These are phyloP conservation scores for Pocillopora damicornis DNA, from an alignment of 64 coral and sea anemone species.

Conservation along the genomic window DNA sequence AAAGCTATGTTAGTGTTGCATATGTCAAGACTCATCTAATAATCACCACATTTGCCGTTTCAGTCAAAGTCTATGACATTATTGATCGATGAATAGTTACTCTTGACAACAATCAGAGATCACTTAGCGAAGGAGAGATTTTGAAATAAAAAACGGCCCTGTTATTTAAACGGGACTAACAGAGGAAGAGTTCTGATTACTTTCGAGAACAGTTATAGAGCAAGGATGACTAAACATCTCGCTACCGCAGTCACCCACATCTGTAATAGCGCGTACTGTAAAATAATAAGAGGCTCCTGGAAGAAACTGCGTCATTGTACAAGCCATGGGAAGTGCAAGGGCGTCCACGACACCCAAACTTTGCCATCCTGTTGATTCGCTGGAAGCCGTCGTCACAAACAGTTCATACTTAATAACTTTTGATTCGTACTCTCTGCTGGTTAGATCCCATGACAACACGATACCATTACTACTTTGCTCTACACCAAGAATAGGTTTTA, in stretches of 20 bases:
- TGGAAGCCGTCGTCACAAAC: slow-evolving; percentile 4
- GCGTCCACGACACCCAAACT: slow-evolving; percentile 1
- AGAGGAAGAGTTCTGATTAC: not conserved
- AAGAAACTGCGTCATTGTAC: slow-evolving; percentile 16
- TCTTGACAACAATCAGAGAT: too few relatives aligned
- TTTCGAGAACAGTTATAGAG: not conserved
- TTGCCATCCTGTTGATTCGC: not conserved
- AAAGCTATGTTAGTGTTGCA: too few relatives aligned
- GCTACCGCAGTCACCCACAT: not conserved
- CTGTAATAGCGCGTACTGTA: slow-evolving; percentile 15
- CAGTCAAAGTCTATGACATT: too few relatives aligned
- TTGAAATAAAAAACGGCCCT: too few relatives aligned
- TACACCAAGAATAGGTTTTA: not conserved
- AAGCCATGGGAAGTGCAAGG: slow-evolving; percentile 28
- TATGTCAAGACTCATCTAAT: too few relatives aligned
- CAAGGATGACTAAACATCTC: slow-evolving; percentile 26
- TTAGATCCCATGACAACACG: slow-evolving; percentile 26
- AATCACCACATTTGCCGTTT: too few relatives aligned
- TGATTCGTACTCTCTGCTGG: not conserved
- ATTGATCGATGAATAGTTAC: too few relatives aligned
- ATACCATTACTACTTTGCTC: slow-evolving; percentile 3
- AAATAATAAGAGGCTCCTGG: slow-evolving; percentile 17
- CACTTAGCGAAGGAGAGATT: too few relatives aligned
- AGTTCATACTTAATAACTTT: slow-evolving; percentile 34
- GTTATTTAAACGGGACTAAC: too few relatives aligned